These are phyloP conservation scores for Rousettus leschenaultii DNA, from an alignment of 2,113 vertebrate genomes.

Conservation along the genomic window DNA sequence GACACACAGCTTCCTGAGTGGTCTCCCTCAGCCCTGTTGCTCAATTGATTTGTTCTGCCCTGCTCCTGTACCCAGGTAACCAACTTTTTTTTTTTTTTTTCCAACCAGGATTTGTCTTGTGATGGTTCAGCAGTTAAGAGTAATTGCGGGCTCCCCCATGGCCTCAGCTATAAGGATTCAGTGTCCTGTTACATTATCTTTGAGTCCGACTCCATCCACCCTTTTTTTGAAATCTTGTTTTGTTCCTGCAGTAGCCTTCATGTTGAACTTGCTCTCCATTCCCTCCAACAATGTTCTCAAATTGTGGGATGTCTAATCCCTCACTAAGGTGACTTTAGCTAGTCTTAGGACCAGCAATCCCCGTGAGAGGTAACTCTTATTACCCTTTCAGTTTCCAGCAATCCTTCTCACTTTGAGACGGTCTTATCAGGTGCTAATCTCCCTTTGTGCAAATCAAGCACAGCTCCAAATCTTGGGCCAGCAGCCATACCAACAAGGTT, in stretches of 20 bases:
- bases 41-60: background rate
- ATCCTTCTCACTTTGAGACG: background rate
- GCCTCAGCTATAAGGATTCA: background rate
- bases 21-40: background rate
- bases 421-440: background rate
- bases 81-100: background rate
- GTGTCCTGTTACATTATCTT: background rate
- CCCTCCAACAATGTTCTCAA: background rate
- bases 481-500: background rate
- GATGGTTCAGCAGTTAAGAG: background rate
- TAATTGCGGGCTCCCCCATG: background rate
- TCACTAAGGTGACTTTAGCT: background rate
- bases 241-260: background rate
- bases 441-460: background rate
- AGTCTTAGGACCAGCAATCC: background rate
- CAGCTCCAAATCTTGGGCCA: background rate
- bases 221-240: background rate
- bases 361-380: background rate
- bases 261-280: background rate
- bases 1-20: background rate
- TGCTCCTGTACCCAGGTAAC: background rate
- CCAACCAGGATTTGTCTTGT: background rate
- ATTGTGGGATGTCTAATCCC: background rate
- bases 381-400: background rate
- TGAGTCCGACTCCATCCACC: background rate